Evolutionary conservation across 2,888 invertebrate genomes (phyloP).

Genomic region (Catocala nupta): DNA sequence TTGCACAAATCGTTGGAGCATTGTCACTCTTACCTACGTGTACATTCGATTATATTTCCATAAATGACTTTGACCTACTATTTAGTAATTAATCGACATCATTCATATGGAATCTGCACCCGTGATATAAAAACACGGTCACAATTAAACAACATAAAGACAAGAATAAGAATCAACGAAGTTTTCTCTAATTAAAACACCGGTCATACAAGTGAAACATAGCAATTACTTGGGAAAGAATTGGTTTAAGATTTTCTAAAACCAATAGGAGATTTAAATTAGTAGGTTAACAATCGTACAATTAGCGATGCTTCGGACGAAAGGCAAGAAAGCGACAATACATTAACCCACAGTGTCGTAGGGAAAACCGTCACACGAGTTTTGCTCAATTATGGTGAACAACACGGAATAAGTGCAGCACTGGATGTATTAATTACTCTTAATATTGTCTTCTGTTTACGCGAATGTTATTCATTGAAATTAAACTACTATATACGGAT

Average conservation of each 20-base stretch:
- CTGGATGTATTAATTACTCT: conserved; percentile 43
- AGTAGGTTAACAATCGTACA: conserved; percentile 81
- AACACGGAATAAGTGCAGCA: conserved; percentile 50
- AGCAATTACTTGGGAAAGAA: conserved; percentile 59
- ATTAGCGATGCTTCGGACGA: conserved; percentile 80
- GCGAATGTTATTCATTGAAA: no score
- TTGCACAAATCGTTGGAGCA: conserved; percentile 8
- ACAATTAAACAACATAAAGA: conserved; percentile 25
- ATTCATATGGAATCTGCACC: background rate
- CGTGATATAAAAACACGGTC: conserved; percentile 3
- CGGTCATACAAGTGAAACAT: conserved; percentile 65
- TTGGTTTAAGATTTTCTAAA: conserved; percentile 69
- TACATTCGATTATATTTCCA: background rate
- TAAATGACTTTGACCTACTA: background rate
- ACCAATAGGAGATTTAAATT: conserved; percentile 76
- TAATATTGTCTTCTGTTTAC: no score
- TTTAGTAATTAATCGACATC: background rate
- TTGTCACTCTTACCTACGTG: background rate
- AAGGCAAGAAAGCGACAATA: conserved; percentile 81
- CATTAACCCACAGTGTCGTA: conserved; percentile 80
- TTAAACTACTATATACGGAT: no score
- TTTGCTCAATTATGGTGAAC: conserved; percentile 78
- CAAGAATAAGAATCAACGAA: conserved; percentile 33
- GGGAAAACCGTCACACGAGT: conserved; percentile 83
- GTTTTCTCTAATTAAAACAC: conserved; percentile 62